These are phyloP conservation scores for Tetramorium alpestre DNA, from an alignment of 1,140 invertebrate genomes.

Conservation along the genomic window DNA sequence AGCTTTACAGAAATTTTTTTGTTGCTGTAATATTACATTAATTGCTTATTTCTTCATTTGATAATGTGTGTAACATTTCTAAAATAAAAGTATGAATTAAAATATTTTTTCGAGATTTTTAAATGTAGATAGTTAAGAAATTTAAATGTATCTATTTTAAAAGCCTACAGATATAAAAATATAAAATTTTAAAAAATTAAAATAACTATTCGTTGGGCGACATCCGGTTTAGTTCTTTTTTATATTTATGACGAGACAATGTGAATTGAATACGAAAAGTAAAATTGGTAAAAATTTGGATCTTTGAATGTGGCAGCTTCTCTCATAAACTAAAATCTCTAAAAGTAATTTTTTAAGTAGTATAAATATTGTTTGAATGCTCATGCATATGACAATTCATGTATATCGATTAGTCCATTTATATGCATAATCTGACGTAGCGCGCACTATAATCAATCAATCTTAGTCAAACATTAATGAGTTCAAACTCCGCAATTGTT, in stretches of 20 bases:
- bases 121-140: neutral
- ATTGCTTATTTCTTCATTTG: neutral
- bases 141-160: neutral
- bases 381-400: too few relatives aligned
- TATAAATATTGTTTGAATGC: too few relatives aligned
- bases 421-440: too few relatives aligned
- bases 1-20: neutral
- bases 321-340: too few relatives aligned
- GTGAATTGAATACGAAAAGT: neutral
- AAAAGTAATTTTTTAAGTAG: too few relatives aligned
- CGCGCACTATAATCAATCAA: too few relatives aligned
- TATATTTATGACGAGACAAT: neutral
- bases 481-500: too few relatives aligned
- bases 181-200: neutral
- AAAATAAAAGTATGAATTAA: constrained; percentile 31
- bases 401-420: too few relatives aligned
- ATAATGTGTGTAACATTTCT: constrained; percentile 7
- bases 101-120: neutral
- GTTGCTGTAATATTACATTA: neutral
- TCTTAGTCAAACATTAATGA: too few relatives aligned
- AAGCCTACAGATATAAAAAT: neutral
- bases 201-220: neutral
- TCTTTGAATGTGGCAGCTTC: too few relatives aligned
- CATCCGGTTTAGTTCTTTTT: neutral
- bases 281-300: neutral